phyloP scores from a whole-genome alignment of 2,113 vertebrate genomes.

The Hippocampus guttulatus region DNA sequence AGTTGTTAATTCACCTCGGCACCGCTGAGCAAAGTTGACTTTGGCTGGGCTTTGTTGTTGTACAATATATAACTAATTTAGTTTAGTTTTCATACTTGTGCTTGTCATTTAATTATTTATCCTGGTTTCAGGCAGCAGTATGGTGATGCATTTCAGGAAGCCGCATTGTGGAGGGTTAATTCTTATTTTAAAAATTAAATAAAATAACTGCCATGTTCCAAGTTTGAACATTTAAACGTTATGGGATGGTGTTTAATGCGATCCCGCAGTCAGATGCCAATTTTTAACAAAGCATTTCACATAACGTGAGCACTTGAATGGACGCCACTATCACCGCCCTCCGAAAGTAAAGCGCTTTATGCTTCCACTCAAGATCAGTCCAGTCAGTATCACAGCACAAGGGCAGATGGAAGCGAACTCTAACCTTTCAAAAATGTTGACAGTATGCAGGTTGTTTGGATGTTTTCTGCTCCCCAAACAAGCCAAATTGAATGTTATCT shows the following conservation, averaged over 20 bases:
- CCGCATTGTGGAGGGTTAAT: slow-evolving; percentile 27
- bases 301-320: slow-evolving; percentile 23
- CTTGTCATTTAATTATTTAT: slow-evolving; percentile 62
- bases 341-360: slow-evolving; percentile 19
- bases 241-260: slow-evolving; percentile 7
- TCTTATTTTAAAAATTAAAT: slow-evolving; percentile 6
- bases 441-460: slow-evolving; percentile 14
- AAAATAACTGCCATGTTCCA: slow-evolving; percentile 52
- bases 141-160: slow-evolving; percentile 25
- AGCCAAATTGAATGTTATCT: slow-evolving; percentile 46
- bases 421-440: slow-evolving; percentile 2
- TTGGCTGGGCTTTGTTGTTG: slow-evolving; percentile 54
- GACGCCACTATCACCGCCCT: not conserved
- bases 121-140: slow-evolving; percentile 58
- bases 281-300: slow-evolving; percentile 45
- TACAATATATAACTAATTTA: slow-evolving; percentile 45
- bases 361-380: not conserved
- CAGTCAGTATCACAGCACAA: not conserved
- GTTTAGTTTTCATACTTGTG: slow-evolving; percentile 53
- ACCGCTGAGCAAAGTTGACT: slow-evolving; percentile 60
- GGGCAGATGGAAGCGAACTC: not conserved
- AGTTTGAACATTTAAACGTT: slow-evolving; percentile 14
- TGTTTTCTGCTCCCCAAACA: slow-evolving; percentile 32
- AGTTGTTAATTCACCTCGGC: slow-evolving; percentile 57
- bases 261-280: not conserved